Percentiles rank a stretch among this genome's conserved stretches.
These are phyloP conservation scores for Tethea ocularis DNA, from an alignment of 2,888 invertebrate genomes.

Conservation along the genomic window DNA sequence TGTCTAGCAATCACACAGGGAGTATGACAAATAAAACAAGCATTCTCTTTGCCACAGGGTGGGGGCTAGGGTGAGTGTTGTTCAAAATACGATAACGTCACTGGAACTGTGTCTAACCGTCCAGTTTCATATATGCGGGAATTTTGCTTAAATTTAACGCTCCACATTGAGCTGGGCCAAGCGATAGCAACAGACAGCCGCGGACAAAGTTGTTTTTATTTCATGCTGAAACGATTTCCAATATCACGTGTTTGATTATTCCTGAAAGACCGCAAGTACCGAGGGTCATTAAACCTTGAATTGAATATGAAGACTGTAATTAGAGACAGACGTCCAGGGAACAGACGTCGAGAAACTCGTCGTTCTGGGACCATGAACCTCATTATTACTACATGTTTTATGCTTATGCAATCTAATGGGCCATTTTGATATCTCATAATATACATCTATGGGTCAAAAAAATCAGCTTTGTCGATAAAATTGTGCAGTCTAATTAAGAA, in stretches of 20 bases:
- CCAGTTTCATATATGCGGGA: conserved; percentile 43
- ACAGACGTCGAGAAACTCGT: background rate
- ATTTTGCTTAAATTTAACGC: conserved; percentile 45
- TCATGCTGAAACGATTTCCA: no score
- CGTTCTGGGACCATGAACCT: background rate
- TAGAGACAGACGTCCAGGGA: background rate
- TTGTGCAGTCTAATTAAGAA: no score
- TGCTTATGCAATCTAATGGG: no score
- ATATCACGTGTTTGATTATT: no score
- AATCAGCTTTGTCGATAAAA: no score
- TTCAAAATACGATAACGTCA: conserved; percentile 52
- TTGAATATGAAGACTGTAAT: background rate
- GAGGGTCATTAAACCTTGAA: background rate
- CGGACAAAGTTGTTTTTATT: background rate
- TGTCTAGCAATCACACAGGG: conserved; percentile 47
- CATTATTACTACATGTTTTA: no score
- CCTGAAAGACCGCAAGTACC: no score
- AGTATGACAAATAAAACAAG: conserved; percentile 49
- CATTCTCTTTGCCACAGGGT: conserved; percentile 43
- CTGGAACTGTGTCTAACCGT: conserved; percentile 46
- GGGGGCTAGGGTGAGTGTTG: conserved; percentile 25
- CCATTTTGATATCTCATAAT: no score
- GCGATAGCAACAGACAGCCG: background rate
- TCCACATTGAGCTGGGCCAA: background rate
- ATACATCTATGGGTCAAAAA: no score